Percentiles rank a stretch among this genome's conserved stretches.
Evolutionary conservation across 2,113 vertebrate species (phyloP).

Genomic region (Myotis davidii): DNA sequence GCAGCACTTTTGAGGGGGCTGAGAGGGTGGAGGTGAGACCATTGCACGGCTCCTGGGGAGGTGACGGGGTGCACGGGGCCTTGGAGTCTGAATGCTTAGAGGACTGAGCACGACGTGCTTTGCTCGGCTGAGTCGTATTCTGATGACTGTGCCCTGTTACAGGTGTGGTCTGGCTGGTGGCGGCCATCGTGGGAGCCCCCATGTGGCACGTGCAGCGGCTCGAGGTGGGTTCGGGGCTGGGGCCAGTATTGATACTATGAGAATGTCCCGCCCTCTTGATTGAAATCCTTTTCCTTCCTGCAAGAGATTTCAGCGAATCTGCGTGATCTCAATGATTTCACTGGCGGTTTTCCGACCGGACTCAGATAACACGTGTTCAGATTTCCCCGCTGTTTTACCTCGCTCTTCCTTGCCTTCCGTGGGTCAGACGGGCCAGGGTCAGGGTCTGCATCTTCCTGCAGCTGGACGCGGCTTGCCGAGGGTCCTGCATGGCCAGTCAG

Average conservation of each 20-base stretch:
- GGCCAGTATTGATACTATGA: not conserved
- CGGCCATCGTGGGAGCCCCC: constrained; percentile 83
- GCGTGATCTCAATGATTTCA: not conserved
- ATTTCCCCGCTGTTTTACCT: not conserved
- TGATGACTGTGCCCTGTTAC: constrained; percentile 25
- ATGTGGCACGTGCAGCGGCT: constrained; percentile 86
- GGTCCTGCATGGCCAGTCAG: too few relatives aligned
- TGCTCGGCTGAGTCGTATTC: accelerated
- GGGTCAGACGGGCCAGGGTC: not conserved
- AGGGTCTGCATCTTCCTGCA: not conserved
- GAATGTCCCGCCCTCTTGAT: not conserved
- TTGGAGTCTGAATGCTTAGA: not conserved
- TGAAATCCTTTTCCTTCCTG: not conserved
- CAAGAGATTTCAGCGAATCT: not conserved
- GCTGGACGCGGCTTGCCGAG: not conserved
- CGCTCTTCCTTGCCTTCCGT: not conserved
- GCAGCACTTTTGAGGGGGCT: not conserved
- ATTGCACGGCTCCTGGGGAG: accelerated
- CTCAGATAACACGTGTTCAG: not conserved
- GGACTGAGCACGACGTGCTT: accelerated
- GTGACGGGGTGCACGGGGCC: not conserved
- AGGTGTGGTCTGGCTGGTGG: constrained; percentile 87
- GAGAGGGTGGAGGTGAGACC: not conserved
- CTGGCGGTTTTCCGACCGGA: not conserved
- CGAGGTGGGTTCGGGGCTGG: constrained; percentile 79